A percentile compares a stretch with the other conserved stretches of the same genome.
Evolutionary conservation across 2,888 invertebrate species (phyloP).

Genomic region (Oxystoma pomonae): DNA sequence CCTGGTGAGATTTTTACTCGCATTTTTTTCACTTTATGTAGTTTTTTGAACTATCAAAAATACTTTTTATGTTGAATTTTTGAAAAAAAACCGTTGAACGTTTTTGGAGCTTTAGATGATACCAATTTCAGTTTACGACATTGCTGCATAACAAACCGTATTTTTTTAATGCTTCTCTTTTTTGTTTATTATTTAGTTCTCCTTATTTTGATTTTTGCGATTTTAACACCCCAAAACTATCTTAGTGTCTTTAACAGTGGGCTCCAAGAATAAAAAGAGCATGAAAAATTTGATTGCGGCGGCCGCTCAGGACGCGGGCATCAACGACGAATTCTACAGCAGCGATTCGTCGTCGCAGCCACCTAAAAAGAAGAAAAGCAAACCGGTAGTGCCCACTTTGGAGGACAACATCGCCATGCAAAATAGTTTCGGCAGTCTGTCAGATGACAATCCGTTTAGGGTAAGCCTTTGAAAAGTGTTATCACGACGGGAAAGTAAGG

Average conservation of each 20-base stretch:
- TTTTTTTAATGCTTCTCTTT: slow-evolving; percentile 8
- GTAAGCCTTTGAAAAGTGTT: no score
- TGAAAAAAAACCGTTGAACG: no score
- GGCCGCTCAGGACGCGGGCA: slow-evolving; percentile 53
- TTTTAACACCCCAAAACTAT: not conserved
- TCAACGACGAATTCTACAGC: slow-evolving; percentile 56
- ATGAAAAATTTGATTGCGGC: slow-evolving; percentile 45
- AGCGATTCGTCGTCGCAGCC: slow-evolving; percentile 26
- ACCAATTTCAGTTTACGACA: no score
- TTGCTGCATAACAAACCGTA: no score
- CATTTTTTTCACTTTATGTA: no score
- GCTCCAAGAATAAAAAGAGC: slow-evolving; percentile 28
- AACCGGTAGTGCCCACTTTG: slow-evolving; percentile 39
- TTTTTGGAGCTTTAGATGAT: no score
- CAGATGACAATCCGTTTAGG: slow-evolving; percentile 61
- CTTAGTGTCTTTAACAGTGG: slow-evolving; percentile 13
- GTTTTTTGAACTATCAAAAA: no score
- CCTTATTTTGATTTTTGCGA: not conserved
- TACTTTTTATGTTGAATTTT: no score
- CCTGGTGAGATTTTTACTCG: slow-evolving; percentile 30
- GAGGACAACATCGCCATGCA: slow-evolving; percentile 51
- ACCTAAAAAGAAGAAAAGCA: slow-evolving; percentile 33
- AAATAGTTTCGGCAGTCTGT: slow-evolving; percentile 40
- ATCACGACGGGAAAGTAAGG: no score
- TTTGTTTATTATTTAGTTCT: slow-evolving; percentile 9